Percentiles rank a stretch among this genome's conserved stretches.
phyloP scores from a whole-genome alignment of 2,113 vertebrate genomes.

The Solea senegalensis region DNA sequence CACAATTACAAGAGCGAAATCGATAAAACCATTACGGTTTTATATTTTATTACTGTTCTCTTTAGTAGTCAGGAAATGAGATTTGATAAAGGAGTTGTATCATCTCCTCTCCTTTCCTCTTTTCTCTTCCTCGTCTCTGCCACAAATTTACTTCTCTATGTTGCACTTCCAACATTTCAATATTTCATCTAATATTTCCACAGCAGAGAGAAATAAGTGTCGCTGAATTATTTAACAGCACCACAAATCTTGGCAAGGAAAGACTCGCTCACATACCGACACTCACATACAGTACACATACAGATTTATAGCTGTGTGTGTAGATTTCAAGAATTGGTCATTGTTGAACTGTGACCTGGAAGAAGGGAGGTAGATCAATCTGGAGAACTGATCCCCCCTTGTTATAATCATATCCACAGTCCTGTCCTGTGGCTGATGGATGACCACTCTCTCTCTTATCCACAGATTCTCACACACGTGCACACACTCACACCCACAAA shows the following conservation, averaged over 20 bases:
- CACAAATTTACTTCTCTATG: conserved; percentile 39
- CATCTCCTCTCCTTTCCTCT: background rate
- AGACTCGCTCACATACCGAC: conserved; percentile 27
- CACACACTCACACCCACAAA: conserved; percentile 1
- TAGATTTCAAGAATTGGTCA: conserved; percentile 52
- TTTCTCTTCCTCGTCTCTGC: conserved; percentile 23
- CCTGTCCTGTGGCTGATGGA: conserved; percentile 66
- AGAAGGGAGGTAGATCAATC: conserved; percentile 67
- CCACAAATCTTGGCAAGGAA: conserved; percentile 60
- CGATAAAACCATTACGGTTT: conserved; percentile 1
- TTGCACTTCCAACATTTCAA: conserved; percentile 73
- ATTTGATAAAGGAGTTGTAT: conserved; percentile 11
- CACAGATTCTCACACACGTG: conserved; percentile 3
- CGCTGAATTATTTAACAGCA: conserved; percentile 72
- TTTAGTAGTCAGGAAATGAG: background rate
- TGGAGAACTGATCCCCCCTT: conserved; percentile 38
- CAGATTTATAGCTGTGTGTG: conserved; percentile 39
- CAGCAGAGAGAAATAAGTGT: conserved; percentile 47
- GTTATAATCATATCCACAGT: conserved; percentile 62
- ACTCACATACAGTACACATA: conserved; percentile 28
- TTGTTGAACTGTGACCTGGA: conserved; percentile 71
- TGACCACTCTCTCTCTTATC: conserved; percentile 49
- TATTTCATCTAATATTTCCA: conserved; percentile 73
- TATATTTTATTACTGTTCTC: background rate
- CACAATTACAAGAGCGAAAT: conserved; percentile 10